phyloP scores from a whole-genome alignment of 1,140 invertebrate species.

The Charaxes varanes region DNA sequence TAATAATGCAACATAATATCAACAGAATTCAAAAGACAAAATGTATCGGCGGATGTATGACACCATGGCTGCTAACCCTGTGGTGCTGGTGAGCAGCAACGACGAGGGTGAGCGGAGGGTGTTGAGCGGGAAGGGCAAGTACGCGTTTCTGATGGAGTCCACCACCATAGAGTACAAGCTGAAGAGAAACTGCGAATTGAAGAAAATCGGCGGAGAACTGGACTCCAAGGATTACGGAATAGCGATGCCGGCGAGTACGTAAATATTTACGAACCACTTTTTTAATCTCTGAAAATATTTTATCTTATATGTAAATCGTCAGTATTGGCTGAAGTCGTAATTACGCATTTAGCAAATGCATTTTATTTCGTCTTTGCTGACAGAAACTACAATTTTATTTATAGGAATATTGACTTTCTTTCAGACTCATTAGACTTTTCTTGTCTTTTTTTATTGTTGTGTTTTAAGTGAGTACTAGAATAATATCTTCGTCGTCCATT shows the following conservation, averaged over 20 bases:
- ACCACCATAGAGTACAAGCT: conserved; percentile 85
- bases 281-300: neutral
- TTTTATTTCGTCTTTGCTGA: too few species aligned
- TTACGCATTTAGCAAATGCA: too few species aligned
- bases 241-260: conserved; percentile 83
- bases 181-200: conserved; percentile 84
- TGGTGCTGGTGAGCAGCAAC: conserved; percentile 85
- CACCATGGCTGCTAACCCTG: conserved; percentile 78
- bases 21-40: conserved; percentile 61
- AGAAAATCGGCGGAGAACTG: conserved; percentile 84
- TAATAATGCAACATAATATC: too few species aligned
- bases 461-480: too few species aligned
- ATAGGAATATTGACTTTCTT: too few species aligned
- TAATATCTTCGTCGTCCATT: too few species aligned
- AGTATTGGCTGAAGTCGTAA: neutral
- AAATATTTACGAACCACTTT: neutral
- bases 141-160: conserved; percentile 92
- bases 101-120: conserved; percentile 89
- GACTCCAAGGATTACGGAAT: conserved; percentile 90
- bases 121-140: conserved; percentile 76
- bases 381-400: too few species aligned
- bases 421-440: too few species aligned
- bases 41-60: conserved; percentile 74
- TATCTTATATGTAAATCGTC: conserved; percentile 1
- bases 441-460: too few species aligned